Evolutionary conservation across 2,113 vertebrate genomes (phyloP), one percentile per base, ranked within the genome.

Genomic region (Phylloscopus trochiloides): DNA sequence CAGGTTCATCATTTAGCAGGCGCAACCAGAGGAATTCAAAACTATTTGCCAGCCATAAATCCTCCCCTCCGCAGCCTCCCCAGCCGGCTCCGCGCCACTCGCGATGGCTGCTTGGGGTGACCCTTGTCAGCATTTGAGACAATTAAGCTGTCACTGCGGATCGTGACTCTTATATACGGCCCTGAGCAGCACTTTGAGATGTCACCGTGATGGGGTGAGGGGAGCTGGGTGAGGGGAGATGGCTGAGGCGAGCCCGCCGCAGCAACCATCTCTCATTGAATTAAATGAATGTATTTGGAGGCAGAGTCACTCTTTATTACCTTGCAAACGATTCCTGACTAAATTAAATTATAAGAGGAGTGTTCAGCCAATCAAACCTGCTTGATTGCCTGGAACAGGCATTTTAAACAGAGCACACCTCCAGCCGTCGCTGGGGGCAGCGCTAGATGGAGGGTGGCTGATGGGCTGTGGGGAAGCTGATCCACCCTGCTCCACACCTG

Each of bases 341-440:
- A 83, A 96, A 96, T 96, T 96, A 96, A 94, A 94, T 93, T 93
- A 93, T 95, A 90, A 96, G 81, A 92, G 88, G 90, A 90, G 93
- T 5, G 78, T 57, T 94, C 75, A 90, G 90, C 93, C 96, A 88
- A 94, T 94, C 92, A 93, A 95, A 88, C 32, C 68, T 92, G 92
- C 96, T 92, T 29, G 88, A 94, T 94, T 90, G 96, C 92, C 94
- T 90, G 94, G 93, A 97, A 96, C 93, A 88, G 90, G 93, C 94
- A 25, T 59, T 92, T 80, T 45, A 61, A 94, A 42, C 71, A 61
- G 82, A 96, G 86, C 86, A 89, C 34, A 62, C 73, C 92, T 87
- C 5, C 4, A 87, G 94, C 77, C 5, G 1, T 2, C 0, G 26
- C 66, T 7, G 73, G 21, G 70, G 51, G 61, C 91, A 78, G 76